Conservation (phyloP, 2,113 vertebrate genomes). For the human region GRCh38 chr3:162675501-162676000, state of each 20-base stretch:
- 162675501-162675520: background rate
- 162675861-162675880: background rate
- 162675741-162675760: background rate
- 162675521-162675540: background rate
- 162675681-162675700: background rate
- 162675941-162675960: background rate
- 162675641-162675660: background rate
- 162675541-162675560: background rate
- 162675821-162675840: background rate
- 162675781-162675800: background rate
- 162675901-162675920: background rate
- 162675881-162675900: background rate
- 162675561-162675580: background rate
- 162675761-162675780: background rate
- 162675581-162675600: background rate
- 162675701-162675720: background rate
- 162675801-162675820: background rate
- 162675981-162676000: background rate
- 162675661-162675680: background rate
- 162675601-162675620: background rate
- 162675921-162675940: background rate
- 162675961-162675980: background rate
- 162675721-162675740: background rate
- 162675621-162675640: background rate
- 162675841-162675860: background rate